phyloP scores from a whole-genome alignment of 2,113 vertebrate genomes.

The Numenius arquata region DNA sequence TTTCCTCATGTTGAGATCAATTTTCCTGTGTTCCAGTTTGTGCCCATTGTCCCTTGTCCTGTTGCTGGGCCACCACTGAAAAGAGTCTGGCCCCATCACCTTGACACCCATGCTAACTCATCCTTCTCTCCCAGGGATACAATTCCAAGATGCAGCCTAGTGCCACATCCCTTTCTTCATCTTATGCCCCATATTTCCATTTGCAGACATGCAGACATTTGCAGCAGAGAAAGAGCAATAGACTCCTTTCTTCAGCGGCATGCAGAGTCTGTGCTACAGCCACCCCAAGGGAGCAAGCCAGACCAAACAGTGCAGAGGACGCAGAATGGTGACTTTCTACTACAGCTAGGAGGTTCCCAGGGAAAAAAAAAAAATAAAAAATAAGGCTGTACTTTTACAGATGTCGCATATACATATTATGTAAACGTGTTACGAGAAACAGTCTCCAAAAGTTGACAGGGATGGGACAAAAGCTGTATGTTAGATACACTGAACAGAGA shows the following conservation, averaged over 20 bases:
- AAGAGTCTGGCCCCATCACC: too few species aligned
- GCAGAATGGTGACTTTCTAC: not conserved
- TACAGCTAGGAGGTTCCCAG: not conserved
- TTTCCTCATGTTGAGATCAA: too few species aligned
- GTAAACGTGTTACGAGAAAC: not conserved
- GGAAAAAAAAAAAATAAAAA: not conserved
- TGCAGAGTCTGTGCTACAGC: not conserved
- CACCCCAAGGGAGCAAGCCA: not conserved
- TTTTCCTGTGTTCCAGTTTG: too few species aligned
- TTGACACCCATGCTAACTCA: too few species aligned
- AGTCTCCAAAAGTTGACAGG: not conserved
- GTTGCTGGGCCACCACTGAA: too few species aligned
- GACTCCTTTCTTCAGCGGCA: not conserved
- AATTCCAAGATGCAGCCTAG: not conserved
- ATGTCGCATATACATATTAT: not conserved
- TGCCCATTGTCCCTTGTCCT: too few species aligned
- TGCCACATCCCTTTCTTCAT: not conserved
- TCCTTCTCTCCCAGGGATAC: not conserved
- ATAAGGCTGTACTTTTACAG: not conserved
- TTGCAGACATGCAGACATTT: not conserved
- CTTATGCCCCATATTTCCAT: not conserved
- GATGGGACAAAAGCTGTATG: not conserved
- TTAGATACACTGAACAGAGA: not conserved
- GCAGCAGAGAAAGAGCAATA: not conserved
- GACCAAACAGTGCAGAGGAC: not conserved